These are phyloP conservation scores for Eudyptes chrysolophus DNA, from an alignment of 2,113 vertebrate species.

Conservation along the genomic window DNA sequence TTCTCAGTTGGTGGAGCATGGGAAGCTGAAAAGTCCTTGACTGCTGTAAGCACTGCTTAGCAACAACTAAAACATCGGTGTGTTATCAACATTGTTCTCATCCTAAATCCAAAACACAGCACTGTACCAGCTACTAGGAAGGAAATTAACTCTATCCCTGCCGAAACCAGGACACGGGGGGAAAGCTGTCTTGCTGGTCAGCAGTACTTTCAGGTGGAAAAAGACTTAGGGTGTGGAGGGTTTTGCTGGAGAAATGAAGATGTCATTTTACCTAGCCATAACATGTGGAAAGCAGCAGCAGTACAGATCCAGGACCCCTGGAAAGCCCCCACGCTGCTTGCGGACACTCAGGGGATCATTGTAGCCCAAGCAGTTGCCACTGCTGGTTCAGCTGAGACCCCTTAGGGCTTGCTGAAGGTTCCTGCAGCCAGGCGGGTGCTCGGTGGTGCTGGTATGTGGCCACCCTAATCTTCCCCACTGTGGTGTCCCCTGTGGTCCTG, in stretches of 20 bases:
- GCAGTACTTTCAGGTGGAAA: not conserved
- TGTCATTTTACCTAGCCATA: accelerated
- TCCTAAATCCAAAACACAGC: too few relatives aligned
- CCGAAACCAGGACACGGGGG: too few relatives aligned
- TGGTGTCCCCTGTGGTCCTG: not conserved
- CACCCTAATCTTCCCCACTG: not conserved
- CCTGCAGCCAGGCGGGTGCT: not conserved
- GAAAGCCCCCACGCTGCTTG: not conserved
- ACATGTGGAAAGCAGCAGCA: not conserved
- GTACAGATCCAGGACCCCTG: not conserved
- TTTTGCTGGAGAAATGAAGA: not conserved
- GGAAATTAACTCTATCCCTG: too few relatives aligned
- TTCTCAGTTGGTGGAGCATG: too few relatives aligned
- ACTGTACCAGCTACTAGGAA: too few relatives aligned
- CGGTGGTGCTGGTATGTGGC: not conserved
- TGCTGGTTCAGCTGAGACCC: not conserved
- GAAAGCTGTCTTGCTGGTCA: not conserved
- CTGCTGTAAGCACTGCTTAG: too few relatives aligned
- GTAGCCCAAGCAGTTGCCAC: not conserved
- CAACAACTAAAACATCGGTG: too few relatives aligned
- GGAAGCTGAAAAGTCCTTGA: too few relatives aligned
- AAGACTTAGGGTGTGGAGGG: not conserved
- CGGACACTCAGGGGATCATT: not conserved
- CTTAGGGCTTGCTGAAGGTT: not conserved
- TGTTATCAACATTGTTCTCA: too few relatives aligned